Percentiles rank a stretch among this genome's conserved stretches.
Conservation (phyloP, 2,113 vertebrate genomes). For the Thalassoma bifasciatum region DNA sequence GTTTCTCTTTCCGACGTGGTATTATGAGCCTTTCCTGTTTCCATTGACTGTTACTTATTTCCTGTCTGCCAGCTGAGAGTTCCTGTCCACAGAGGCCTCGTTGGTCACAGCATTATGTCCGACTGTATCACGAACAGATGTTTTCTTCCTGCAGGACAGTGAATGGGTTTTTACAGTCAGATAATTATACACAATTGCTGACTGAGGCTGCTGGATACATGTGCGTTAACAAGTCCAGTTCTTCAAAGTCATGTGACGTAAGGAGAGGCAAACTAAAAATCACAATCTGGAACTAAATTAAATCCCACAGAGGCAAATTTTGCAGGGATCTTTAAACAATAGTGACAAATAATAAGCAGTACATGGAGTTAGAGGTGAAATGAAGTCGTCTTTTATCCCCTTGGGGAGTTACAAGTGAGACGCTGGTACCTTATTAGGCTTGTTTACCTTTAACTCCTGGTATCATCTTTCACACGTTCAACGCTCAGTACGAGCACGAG, state of each 20-base stretch:
- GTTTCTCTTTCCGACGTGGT: constrained; percentile 19
- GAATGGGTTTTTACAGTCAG: background rate
- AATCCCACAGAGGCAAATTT: background rate
- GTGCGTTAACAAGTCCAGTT: background rate
- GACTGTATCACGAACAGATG: constrained; percentile 56
- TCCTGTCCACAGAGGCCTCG: constrained; percentile 64
- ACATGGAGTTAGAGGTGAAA: background rate
- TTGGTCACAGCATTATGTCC: constrained; percentile 37
- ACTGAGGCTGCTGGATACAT: background rate
- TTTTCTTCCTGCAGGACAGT: constrained; percentile 17
- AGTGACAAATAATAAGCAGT: too few relatives aligned
- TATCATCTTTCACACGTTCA: constrained; percentile 37
- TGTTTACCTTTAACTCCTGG: constrained; percentile 48
- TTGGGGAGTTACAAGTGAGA: background rate
- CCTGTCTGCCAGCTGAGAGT: constrained; percentile 66
- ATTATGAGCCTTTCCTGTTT: constrained; percentile 66
- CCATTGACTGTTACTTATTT: constrained; percentile 65
- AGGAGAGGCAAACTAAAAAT: background rate
- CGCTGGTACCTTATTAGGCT: constrained; percentile 27
- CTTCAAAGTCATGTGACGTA: background rate
- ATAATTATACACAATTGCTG: background rate
- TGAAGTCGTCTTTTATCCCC: too few relatives aligned
- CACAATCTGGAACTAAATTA: background rate
- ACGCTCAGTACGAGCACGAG: background rate
- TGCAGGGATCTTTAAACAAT: too few relatives aligned